These are phyloP conservation scores for Rhimphoctona megacephalus DNA, from an alignment of 2,888 invertebrate genomes.

Conservation along the genomic window DNA sequence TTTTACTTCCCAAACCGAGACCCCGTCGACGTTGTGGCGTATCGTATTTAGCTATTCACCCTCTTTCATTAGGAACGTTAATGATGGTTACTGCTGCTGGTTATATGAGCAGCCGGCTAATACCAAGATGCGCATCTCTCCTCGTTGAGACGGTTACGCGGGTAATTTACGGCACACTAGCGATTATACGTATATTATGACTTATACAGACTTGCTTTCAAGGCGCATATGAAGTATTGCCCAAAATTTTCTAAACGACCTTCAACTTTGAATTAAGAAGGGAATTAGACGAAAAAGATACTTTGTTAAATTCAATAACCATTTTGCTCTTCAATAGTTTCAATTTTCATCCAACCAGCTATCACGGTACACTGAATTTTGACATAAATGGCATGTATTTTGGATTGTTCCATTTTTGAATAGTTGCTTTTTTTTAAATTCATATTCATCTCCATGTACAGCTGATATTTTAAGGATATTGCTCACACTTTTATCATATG, in stretches of 20 bases:
- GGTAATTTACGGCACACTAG: constrained; percentile 56
- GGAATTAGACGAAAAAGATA: background rate
- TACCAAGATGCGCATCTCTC: constrained; percentile 53
- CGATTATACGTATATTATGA: constrained; percentile 41
- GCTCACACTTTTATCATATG: too few relatives aligned
- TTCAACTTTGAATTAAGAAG: background rate
- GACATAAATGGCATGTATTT: background rate
- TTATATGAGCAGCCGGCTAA: constrained; percentile 53
- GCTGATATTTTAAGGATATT: too few relatives aligned
- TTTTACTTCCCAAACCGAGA: constrained; percentile 36
- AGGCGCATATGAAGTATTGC: background rate
- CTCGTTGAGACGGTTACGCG: constrained; percentile 48
- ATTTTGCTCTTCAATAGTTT: background rate
- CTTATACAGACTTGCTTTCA: constrained; percentile 9
- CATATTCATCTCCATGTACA: too few relatives aligned
- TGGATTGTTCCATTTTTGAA: background rate
- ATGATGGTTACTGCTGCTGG: constrained; percentile 76
- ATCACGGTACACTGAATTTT: background rate
- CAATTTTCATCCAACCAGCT: background rate
- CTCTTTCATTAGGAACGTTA: constrained; percentile 80
- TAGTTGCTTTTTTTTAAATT: background rate
- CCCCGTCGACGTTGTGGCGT: constrained; percentile 60
- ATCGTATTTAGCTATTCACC: constrained; percentile 79
- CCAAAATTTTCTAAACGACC: background rate
- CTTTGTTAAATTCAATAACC: background rate